phyloP scores from a whole-genome alignment of 2,888 invertebrate species.

The Tinea trinotella region DNA sequence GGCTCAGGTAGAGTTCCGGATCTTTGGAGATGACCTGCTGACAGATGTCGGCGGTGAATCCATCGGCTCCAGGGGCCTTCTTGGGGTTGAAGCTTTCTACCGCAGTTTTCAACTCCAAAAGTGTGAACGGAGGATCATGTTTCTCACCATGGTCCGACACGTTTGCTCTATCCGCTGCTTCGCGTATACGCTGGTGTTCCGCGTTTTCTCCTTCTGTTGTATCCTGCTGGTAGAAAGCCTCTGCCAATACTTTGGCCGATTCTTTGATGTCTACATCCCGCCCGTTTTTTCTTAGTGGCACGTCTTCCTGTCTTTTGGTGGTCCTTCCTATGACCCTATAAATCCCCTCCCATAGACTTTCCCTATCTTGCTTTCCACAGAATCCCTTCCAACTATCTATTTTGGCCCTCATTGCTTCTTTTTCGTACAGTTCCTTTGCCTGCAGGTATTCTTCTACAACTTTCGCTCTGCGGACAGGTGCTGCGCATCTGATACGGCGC shows the following conservation, averaged over 20 bases:
- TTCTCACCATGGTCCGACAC: not conserved
- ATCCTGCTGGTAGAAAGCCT: not conserved
- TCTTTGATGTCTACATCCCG: not conserved
- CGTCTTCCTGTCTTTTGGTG: not conserved
- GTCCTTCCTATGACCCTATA: not conserved
- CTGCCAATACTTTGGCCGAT: not conserved
- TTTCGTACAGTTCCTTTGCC: not conserved
- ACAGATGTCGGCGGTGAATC: slow-evolving; percentile 21
- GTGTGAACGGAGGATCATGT: not conserved
- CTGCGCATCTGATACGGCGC: not conserved
- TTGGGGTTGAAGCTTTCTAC: slow-evolving; percentile 6
- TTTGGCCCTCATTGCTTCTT: not conserved
- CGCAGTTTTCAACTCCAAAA: not conserved
- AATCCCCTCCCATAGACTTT: slow-evolving; percentile 8
- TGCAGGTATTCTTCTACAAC: not conserved
- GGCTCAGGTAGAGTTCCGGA: not conserved
- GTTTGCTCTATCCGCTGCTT: not conserved
- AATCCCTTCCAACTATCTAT: slow-evolving; percentile 4
- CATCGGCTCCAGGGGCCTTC: slow-evolving; percentile 20
- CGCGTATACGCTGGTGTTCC: not conserved
- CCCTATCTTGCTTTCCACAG: not conserved
- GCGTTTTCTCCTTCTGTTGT: too few relatives aligned
- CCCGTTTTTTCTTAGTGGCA: not conserved
- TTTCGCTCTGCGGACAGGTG: not conserved
- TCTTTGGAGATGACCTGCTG: not conserved